A percentile compares a stretch with the other conserved stretches of the same genome.
phyloP scores from a whole-genome alignment of 2,797 vertebrate genomes.

The Sitta carolinensis region DNA sequence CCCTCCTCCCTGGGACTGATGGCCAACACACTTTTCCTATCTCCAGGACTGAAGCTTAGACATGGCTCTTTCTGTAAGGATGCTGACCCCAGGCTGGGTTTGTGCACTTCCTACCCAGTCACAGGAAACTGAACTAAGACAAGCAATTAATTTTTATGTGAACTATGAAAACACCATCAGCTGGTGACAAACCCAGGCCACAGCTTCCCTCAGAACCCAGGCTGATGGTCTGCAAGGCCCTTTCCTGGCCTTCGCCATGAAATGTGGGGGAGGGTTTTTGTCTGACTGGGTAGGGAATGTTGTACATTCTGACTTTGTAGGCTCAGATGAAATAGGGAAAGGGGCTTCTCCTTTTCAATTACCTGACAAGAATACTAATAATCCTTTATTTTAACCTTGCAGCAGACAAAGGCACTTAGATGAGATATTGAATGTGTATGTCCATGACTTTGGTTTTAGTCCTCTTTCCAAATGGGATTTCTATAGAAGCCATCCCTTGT shows the following conservation, averaged over 20 bases:
- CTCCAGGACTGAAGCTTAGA: background rate
- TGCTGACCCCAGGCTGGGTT: background rate
- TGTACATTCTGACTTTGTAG: background rate
- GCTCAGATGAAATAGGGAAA: background rate
- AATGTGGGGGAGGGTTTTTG: background rate
- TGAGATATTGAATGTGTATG: background rate
- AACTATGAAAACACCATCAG: background rate
- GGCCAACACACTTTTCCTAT: background rate
- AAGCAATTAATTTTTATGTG: background rate
- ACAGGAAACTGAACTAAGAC: background rate
- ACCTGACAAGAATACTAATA: background rate
- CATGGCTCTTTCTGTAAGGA: background rate
- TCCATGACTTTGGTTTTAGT: background rate
- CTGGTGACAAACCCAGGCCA: background rate
- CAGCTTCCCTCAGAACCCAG: background rate
- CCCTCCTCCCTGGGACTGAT: background rate
- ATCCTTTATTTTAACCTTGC: background rate
- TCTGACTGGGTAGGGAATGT: background rate
- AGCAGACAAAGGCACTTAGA: background rate
- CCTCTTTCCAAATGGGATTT: background rate
- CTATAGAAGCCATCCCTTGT: background rate
- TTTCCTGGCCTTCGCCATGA: background rate
- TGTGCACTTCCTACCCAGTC: background rate
- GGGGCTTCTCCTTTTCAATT: background rate
- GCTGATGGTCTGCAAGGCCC: background rate